phyloP scores from a whole-genome alignment of 1,140 invertebrate species.

The Acromyrmex heyeri region DNA sequence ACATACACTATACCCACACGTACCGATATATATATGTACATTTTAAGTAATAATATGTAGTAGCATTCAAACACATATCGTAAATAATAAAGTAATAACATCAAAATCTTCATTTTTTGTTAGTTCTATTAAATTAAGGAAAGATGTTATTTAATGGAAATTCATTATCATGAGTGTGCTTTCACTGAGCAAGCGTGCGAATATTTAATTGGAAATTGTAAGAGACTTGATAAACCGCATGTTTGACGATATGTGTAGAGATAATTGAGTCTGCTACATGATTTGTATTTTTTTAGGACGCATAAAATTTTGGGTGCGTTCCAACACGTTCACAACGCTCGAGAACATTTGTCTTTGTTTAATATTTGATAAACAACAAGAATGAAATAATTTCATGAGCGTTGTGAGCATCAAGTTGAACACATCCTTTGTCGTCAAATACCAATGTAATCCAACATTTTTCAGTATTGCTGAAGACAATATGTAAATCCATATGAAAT shows the following conservation, averaged over 20 bases:
- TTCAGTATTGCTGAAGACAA: constrained; percentile 68
- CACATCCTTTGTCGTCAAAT: neutral
- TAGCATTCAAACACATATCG: constrained; percentile 63
- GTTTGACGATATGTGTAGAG: constrained; percentile 65
- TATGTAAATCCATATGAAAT: constrained; percentile 39
- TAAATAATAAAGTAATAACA: constrained; percentile 68
- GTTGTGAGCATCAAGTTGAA: too few relatives aligned
- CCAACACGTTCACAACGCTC: too few relatives aligned
- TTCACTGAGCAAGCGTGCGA: constrained; percentile 44
- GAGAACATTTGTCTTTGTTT: too few relatives aligned
- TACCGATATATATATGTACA: constrained; percentile 58
- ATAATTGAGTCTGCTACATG: constrained; percentile 50
- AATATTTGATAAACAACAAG: too few relatives aligned
- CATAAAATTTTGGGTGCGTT: neutral
- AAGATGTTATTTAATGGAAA: constrained; percentile 16
- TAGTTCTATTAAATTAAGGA: constrained; percentile 65
- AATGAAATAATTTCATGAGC: too few relatives aligned
- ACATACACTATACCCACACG: constrained; percentile 5
- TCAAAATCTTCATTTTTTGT: constrained; percentile 51
- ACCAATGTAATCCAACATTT: constrained; percentile 32
- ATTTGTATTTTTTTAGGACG: constrained; percentile 23
- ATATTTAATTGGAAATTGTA: neutral
- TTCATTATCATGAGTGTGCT: constrained; percentile 48
- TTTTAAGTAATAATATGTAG: constrained; percentile 58
- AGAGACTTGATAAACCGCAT: neutral